Conservation (phyloP, 2,797 vertebrate genomes). For the Eutrigla gurnardus region DNA sequence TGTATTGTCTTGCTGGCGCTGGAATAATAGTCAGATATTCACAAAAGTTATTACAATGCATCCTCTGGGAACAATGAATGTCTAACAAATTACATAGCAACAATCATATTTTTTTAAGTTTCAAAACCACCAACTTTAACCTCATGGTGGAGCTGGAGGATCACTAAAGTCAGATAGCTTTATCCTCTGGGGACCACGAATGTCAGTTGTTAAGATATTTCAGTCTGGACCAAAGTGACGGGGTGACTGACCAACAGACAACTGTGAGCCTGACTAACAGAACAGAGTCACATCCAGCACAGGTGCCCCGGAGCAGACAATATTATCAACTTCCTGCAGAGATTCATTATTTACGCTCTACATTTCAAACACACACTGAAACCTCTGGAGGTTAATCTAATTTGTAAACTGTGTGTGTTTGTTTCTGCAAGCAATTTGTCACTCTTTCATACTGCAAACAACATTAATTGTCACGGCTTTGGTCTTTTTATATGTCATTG, state of each 20-base stretch:
- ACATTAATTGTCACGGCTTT: constrained; percentile 54
- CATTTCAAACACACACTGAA: constrained; percentile 18
- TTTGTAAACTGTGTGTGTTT: constrained; percentile 40
- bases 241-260: no score
- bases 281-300: neutral
- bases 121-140: neutral
- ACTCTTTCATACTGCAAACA: constrained; percentile 53
- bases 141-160: neutral
- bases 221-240: neutral
- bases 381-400: constrained; percentile 63
- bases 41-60: neutral
- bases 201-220: neutral
- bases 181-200: neutral
- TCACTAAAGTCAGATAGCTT: neutral
- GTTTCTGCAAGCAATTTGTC: constrained; percentile 45
- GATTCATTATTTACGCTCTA: constrained; percentile 56
- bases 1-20: neutral
- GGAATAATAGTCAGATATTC: neutral
- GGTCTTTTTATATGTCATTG: constrained; percentile 27
- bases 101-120: neutral
- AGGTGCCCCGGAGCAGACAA: constrained; percentile 16
- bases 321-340: constrained; percentile 58
- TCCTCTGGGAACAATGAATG: neutral
- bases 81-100: neutral
- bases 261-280: neutral